Conservation (phyloP, 1,140 invertebrate genomes). For the Drosophila paulistorum region DNA sequence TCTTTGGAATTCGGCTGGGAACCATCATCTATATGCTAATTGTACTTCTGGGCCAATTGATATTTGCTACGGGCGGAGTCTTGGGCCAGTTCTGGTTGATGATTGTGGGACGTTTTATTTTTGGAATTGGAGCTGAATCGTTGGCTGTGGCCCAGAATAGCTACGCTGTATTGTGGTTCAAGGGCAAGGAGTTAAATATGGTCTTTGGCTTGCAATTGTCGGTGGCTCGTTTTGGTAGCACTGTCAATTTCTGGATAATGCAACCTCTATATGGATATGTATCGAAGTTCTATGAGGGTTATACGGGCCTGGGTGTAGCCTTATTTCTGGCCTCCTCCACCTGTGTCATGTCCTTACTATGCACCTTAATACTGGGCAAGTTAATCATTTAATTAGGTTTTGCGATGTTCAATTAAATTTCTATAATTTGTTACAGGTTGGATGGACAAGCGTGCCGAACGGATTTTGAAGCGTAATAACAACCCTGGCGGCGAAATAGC, state of each 20-base stretch:
- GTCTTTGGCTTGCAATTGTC: conserved; percentile 97
- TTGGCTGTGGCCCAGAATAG: conserved; percentile 98
- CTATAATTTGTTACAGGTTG: conserved; percentile 80
- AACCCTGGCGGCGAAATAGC: conserved; percentile 88
- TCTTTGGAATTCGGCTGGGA: conserved; percentile 96
- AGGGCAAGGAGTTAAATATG: conserved; percentile 98
- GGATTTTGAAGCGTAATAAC: conserved; percentile 88
- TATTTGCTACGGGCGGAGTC: conserved; percentile 95
- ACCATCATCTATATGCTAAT: conserved; percentile 94
- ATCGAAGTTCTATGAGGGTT: conserved; percentile 87
- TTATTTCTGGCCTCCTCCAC: conserved; percentile 91
- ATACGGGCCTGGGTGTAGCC: conserved; percentile 90
- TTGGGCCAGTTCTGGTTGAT: conserved; percentile 94
- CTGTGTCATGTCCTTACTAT: conserved; percentile 92
- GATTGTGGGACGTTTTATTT: conserved; percentile 96
- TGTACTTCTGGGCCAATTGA: conserved; percentile 92
- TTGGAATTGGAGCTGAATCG: conserved; percentile 98
- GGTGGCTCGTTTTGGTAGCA: conserved; percentile 96
- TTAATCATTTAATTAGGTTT: neutral
- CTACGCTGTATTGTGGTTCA: conserved; percentile 98
- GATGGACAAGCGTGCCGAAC: conserved; percentile 94
- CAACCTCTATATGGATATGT: conserved; percentile 93
- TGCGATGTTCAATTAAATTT: too few relatives aligned
- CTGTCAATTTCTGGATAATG: conserved; percentile 97
- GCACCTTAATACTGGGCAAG: conserved; percentile 88